phyloP scores from a whole-genome alignment of 2,113 vertebrate genomes.

The Gracilinanus agilis region DNA sequence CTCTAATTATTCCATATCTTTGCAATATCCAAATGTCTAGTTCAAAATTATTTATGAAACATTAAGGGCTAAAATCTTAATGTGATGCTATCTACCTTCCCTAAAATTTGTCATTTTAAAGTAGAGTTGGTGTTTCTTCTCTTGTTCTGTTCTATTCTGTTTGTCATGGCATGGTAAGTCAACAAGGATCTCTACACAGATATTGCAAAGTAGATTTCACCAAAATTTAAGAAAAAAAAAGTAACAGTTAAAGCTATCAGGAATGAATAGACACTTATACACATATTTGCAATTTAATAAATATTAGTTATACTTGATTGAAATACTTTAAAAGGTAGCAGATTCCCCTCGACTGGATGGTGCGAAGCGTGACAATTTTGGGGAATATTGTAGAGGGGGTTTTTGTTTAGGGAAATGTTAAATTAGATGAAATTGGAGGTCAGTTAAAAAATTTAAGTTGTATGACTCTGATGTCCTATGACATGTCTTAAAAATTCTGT shows the following conservation, averaged over 20 bases:
- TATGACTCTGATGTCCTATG: neutral
- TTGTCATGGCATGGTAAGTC: neutral
- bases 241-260: neutral
- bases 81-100: neutral
- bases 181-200: neutral
- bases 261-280: neutral
- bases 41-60: neutral
- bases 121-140: neutral
- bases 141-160: neutral
- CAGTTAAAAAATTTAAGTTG: neutral
- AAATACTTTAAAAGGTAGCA: neutral
- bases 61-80: neutral
- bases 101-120: neutral
- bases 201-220: neutral
- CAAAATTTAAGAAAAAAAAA: neutral
- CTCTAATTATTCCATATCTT: neutral
- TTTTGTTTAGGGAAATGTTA: neutral
- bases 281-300: neutral
- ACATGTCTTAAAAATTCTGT: neutral
- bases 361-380: neutral
- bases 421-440: neutral
- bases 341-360: neutral
- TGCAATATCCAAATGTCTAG: neutral
- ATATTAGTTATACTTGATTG: neutral
- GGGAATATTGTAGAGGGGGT: neutral